phyloP scores from a whole-genome alignment of 2,797 vertebrate genomes.

The Neosalanx taihuensis region DNA sequence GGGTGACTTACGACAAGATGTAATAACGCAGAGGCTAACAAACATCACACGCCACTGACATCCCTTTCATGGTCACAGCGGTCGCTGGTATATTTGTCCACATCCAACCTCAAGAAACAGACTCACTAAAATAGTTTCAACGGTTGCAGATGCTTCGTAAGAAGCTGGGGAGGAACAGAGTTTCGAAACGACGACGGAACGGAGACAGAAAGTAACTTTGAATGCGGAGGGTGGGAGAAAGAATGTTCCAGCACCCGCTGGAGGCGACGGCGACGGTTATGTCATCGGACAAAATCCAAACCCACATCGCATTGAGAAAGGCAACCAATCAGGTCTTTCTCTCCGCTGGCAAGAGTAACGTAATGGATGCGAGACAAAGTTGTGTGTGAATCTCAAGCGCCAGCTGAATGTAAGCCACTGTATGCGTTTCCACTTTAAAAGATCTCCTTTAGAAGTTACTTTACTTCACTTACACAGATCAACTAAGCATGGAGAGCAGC shows the following conservation, averaged over 20 bases:
- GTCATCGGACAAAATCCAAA: neutral
- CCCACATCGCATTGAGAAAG: neutral
- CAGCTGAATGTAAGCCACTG: neutral
- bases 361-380: neutral
- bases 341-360: neutral
- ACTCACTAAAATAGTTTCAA: constrained; percentile 22
- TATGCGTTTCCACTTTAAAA: neutral
- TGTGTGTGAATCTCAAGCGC: neutral
- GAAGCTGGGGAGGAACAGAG: neutral
- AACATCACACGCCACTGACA: constrained; percentile 32
- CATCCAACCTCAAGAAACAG: constrained; percentile 34
- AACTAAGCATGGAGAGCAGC: no score
- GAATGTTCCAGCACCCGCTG: no score
- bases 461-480: no score
- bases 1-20: constrained; percentile 42
- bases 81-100: constrained; percentile 45
- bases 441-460: no score
- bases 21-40: constrained; percentile 48
- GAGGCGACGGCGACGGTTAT: neutral
- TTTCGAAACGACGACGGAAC: neutral
- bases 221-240: neutral
- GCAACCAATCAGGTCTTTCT: neutral
- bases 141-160: constrained; percentile 21
- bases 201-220: neutral
- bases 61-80: constrained; percentile 46